Base-by-base conservation (phyloP, 37 sponge, comb jelly and placozoan genomes). In the Spongia lamella region DNA sequence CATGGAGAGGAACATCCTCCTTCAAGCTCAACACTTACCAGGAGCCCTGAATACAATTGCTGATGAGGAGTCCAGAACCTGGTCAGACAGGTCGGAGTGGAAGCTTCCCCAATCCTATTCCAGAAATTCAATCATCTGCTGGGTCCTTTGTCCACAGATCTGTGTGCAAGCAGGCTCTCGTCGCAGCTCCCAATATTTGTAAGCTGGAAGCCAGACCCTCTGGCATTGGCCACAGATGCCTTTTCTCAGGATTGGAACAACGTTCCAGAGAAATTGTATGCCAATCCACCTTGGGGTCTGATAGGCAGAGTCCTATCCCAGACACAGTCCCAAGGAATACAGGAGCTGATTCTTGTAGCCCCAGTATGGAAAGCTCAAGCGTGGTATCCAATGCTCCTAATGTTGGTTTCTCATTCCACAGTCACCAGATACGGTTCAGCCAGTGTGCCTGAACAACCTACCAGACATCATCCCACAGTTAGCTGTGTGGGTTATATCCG, bases 401-500 rank as follows among this genome's bases (percentile, higher is more conserved):
- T 19, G 29, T 40, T 68, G 69, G n/a, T 2, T 19, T 4, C 5
- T 68, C 5, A 39, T 68, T 13, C 37, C n/a, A 22, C 7, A 68
- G 21, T 50, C 69, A 39, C 4, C 5, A 3, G 19, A 49, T 14
- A 38, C 15, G 2, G 3, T 4, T 9, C 69, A 68, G 6, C 50
- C 50, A 4, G 3, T 68, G 69, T 19, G 37, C 6, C 40, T 68
- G 19, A 47, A 68, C 21, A 50, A 49, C 51, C 73, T 31, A n/a
- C n/a, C n/a, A n/a, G n/a, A n/a, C n/a, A n/a, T n/a, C n/a, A n/a
- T n/a, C 3, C 76, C 61, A 13, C 63, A 15, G 6, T 38, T 78
- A 66, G 78, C 61, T 56, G 38, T 66, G 14, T 78, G 78, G 67
- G 20, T 57, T 57, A 39, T 66, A 33, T 78, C 78, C 31, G 78